A percentile compares a stretch with the other conserved stretches of the same genome.
Evolutionary conservation across 1,140 invertebrate species (phyloP).

Genomic region (Caerostris darwini): DNA sequence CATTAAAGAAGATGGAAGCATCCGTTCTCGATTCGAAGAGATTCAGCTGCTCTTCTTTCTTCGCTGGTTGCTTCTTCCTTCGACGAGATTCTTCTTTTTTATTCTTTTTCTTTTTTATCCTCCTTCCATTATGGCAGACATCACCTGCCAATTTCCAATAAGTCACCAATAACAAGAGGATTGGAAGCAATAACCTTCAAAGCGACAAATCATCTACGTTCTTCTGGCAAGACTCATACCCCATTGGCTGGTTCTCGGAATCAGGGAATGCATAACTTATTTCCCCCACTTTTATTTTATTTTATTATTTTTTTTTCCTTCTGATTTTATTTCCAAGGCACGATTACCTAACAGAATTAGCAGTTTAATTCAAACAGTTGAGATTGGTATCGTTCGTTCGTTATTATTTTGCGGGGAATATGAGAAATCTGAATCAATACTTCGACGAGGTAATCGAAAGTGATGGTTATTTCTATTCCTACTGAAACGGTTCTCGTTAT

Average conservation of each 20-base stretch:
- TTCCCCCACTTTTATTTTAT: background rate
- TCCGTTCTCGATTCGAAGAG: background rate
- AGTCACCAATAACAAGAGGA: slow-evolving; percentile 69
- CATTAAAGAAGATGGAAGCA: slow-evolving; percentile 57
- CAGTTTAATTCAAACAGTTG: slow-evolving; percentile 7
- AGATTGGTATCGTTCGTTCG: no score
- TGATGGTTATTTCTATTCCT: no score
- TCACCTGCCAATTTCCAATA: slow-evolving; percentile 62
- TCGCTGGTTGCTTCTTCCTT: slow-evolving; percentile 22
- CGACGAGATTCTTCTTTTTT: background rate
- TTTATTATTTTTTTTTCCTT: background rate
- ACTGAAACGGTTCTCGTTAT: background rate
- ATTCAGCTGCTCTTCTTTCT: slow-evolving; percentile 63
- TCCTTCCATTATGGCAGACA: background rate
- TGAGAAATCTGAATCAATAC: background rate
- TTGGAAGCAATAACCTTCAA: slow-evolving; percentile 29
- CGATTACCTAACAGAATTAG: slow-evolving; percentile 25
- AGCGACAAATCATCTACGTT: slow-evolving; percentile 57
- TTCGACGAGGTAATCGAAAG: background rate
- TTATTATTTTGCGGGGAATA: no score
- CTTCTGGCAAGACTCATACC: background rate
- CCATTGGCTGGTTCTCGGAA: slow-evolving; percentile 15
- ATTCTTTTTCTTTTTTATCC: background rate
- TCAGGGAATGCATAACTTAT: background rate
- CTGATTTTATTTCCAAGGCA: background rate